Conservation (phyloP, 1,140 invertebrate genomes). For the Papilio machaon region DNA sequence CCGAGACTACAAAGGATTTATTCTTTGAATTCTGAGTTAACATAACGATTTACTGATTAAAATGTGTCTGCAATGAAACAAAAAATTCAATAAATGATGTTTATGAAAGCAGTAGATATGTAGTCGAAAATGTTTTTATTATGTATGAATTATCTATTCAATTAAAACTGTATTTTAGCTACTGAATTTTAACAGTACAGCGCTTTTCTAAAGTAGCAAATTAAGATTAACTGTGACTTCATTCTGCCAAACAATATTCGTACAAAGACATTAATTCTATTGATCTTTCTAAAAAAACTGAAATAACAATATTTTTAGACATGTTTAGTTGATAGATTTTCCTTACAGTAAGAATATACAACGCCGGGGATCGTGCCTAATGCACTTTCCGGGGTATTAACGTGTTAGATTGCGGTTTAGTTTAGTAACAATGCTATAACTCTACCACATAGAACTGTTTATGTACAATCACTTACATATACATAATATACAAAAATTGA, state of each 20-base stretch:
- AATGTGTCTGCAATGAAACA: too few species aligned
- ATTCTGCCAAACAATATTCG: neutral
- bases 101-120: neutral
- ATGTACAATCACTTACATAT: neutral
- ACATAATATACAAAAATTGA: neutral
- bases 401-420: conserved; percentile 9
- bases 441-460: neutral
- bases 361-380: neutral
- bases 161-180: neutral
- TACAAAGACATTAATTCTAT: neutral
- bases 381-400: conserved; percentile 13
- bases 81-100: too few species aligned
- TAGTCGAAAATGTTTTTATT: too few species aligned
- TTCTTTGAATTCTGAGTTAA: neutral
- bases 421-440: conserved; percentile 3
- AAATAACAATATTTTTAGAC: neutral
- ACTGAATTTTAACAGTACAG: too few species aligned
- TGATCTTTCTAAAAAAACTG: neutral
- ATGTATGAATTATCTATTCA: neutral
- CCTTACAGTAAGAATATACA: neutral
- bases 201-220: too few species aligned
- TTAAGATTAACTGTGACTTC: neutral
- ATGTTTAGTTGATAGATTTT: neutral
- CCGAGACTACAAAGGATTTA: neutral
- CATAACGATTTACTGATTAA: neutral